phyloP scores from a whole-genome alignment of 2,113 vertebrate species.

The Hipposideros armiger region DNA sequence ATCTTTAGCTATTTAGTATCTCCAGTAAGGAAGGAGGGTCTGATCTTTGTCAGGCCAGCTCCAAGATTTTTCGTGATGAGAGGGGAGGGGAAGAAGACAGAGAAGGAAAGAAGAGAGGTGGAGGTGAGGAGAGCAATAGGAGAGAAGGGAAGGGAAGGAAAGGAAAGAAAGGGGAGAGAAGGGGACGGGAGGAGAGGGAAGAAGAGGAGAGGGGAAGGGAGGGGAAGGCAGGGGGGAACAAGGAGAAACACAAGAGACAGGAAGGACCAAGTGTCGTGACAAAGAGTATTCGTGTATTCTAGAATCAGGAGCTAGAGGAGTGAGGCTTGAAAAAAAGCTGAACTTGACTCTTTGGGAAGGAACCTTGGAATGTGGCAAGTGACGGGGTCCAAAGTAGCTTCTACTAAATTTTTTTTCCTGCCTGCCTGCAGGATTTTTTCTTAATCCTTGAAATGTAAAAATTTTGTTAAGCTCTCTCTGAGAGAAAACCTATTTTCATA shows the following conservation, averaged over 20 bases:
- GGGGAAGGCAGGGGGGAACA: too few relatives aligned
- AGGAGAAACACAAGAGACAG: background rate
- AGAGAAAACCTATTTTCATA: background rate
- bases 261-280: background rate
- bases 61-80: background rate
- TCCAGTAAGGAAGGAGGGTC: background rate
- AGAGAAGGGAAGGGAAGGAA: too few relatives aligned
- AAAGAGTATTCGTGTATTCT: background rate
- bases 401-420: background rate
- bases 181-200: background rate
- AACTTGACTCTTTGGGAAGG: background rate
- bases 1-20: background rate
- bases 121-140: background rate
- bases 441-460: background rate
- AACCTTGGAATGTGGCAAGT: background rate
- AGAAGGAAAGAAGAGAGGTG: background rate
- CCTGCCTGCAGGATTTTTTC: background rate
- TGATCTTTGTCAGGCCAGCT: background rate
- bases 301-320: background rate
- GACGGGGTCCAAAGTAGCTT: background rate
- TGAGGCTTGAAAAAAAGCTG: too few relatives aligned
- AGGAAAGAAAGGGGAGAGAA: too few relatives aligned
- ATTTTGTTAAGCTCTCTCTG: background rate
- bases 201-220: too few relatives aligned
- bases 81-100: rapidly evolving